phyloP scores from a whole-genome alignment of 2,113 vertebrate species.

The Anser cygnoides region DNA sequence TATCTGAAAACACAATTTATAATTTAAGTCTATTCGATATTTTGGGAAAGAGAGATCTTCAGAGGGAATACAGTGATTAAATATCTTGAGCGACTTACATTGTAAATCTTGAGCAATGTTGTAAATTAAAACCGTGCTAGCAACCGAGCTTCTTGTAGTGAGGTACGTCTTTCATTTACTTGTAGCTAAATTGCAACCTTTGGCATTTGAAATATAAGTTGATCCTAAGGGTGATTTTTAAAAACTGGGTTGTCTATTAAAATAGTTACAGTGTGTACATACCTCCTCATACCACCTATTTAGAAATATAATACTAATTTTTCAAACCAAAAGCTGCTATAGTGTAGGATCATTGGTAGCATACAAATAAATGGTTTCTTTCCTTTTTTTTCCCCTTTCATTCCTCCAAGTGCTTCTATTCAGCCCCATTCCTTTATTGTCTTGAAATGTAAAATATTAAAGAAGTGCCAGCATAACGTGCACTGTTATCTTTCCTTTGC shows the following conservation, averaged over 20 bases:
- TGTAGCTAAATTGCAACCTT: background rate
- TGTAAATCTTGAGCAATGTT: background rate
- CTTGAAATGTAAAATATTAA: conserved; percentile 59
- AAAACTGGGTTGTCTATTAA: background rate
- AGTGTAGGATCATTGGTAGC: background rate
- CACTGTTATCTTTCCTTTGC: conserved; percentile 49
- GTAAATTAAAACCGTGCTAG: background rate
- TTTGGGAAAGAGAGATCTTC: background rate
- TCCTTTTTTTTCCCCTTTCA: background rate
- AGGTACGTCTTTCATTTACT: background rate
- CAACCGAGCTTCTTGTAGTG: background rate
- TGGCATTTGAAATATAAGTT: background rate
- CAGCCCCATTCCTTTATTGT: background rate
- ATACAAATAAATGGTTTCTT: background rate
- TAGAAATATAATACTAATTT: background rate
- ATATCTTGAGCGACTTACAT: background rate
- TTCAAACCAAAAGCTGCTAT: background rate
- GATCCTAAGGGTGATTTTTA: background rate
- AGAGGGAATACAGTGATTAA: background rate
- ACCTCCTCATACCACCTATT: background rate
- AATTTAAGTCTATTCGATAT: background rate
- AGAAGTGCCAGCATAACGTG: conserved; percentile 24
- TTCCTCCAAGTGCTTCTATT: background rate
- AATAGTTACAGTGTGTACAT: background rate
- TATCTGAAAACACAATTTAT: background rate